Base-by-base conservation (phyloP, 2,888 invertebrate genomes). In the Rhagophthalmus giganteus region DNA sequence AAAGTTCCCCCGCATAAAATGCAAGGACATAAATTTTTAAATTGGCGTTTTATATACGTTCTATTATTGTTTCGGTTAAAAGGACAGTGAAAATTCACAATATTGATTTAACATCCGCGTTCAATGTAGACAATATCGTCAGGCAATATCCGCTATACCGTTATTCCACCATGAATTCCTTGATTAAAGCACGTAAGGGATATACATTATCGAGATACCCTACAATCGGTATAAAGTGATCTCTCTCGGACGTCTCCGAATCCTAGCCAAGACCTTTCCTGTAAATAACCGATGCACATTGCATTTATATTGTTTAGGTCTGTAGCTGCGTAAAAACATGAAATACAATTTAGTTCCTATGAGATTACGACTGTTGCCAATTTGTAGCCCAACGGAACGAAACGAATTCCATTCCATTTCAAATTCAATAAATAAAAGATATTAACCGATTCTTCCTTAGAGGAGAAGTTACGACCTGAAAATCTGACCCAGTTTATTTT, bases 181-280 rank as follows among this genome's bases (percentile, higher is more conserved):
- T 71, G 69, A 71, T 71, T 71, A 70, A 70, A 68, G 68, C 69
- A 71, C 70, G 70, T 71, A 68, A 66, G 55, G 64, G 66, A 64
- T 67, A 66, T 69, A 69, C 64, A 65, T 69, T 68, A 65, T 41
- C 51, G 35, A 55, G 54, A 63, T 57, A 61, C 54, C 61, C 57
- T 56, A 47, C 60, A 57, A 62, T 61, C 63, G 62, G 60, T 58
- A 59, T 57, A 55, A 57, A 57, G 53, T 59, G 63, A 63, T 62
- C 64, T 62, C 59, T 47, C 52, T 45, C 39, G 48, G 54, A 48
- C 53, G 42, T 42, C 37, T 28, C 20, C 20, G 33, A 38, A 32
- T 27, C 44, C 20, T 31, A 42, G 34, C 24, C 33, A 42, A 42
- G 28, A 39, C 31, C 32, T 31, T 39, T 40, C 39, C 39, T 31